phyloP scores from a whole-genome alignment of 2,113 vertebrate species.

The Arothron firmamentum region DNA sequence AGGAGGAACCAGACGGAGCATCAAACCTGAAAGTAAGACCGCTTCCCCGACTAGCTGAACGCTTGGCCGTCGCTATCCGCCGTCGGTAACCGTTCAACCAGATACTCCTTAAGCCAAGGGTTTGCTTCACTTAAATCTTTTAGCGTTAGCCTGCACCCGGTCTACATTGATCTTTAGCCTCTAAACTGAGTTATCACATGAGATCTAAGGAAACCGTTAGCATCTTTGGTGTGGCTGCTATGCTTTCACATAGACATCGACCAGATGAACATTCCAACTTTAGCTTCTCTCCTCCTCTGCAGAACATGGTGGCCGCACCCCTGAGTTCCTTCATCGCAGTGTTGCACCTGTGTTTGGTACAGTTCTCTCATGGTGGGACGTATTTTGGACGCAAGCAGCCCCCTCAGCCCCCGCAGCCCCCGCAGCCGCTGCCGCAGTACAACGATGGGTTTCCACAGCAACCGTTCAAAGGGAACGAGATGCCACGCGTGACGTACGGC shows the following conservation, averaged over 20 bases:
- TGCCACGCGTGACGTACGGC: conserved; percentile 53
- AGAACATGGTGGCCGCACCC: conserved; percentile 65
- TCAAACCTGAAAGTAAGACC: conserved; percentile 10
- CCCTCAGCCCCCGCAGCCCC: conserved; percentile 82
- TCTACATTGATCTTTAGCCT: too few relatives aligned
- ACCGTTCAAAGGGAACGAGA: conserved; percentile 86
- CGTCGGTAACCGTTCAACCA: too few relatives aligned
- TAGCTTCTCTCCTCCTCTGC: conserved; percentile 9
- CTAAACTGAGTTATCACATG: too few relatives aligned
- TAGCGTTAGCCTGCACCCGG: too few relatives aligned
- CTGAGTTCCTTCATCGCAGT: conserved; percentile 66
- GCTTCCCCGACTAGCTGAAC: too few relatives aligned
- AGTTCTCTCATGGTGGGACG: conserved; percentile 76
- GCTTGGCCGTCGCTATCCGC: too few relatives aligned
- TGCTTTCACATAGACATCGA: too few relatives aligned
- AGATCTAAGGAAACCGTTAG: too few relatives aligned
- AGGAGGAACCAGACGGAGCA: conserved; percentile 6
- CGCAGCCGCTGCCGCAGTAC: conserved; percentile 86
- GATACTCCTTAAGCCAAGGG: too few relatives aligned
- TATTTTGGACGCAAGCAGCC: conserved; percentile 90
- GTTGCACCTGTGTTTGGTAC: conserved; percentile 72
- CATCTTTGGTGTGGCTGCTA: too few relatives aligned
- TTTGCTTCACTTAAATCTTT: too few relatives aligned
- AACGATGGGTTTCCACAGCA: conserved; percentile 83
- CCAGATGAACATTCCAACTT: not conserved